Evolutionary conservation across 2,888 invertebrate species (phyloP), one percentile per base, ranked within the genome.

Genomic region (Helicoverpa assulta): DNA sequence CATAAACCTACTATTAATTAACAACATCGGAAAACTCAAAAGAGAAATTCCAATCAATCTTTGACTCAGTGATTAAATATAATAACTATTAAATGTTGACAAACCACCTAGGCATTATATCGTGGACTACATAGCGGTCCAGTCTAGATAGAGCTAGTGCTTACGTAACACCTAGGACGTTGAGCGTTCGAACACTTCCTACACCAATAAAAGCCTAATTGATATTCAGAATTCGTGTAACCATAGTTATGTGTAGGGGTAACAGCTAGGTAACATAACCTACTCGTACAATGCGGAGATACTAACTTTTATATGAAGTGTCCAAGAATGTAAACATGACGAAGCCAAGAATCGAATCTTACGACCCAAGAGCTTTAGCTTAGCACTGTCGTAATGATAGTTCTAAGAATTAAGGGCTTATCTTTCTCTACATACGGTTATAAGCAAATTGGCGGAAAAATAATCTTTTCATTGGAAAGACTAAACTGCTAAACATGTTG

Each of bases 51-150:
- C 73, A 53, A 57, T 73, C 66, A 61, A 29, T 51, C 52, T 21
- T 70, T 68, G 19, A 67, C 26, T 55, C 51, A 57, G 59, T 73
- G 62, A 81, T 78, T 78, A 76, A 73, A 53, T 72, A 73, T 81
- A 80, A 78, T 66, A 75, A 63, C 66, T 12, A 60, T 66, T 57
- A 53, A 50, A 29, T 29, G 61, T 68, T 73, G 79, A 55, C 77
- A 62, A 67, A 64, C 80, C 40, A 29, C 66, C 29, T 52, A 58
- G 40, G 29, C 67, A 52, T 70, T 66, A 76, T 37, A 53, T 67
- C 54, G 54, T 67, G 43, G 29, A 29, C 56, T 19, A 63, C 53
- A 65, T 57, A 68, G 43, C 64, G 16, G 52, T 43, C 63, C 61
- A 56, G 61, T 50, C 62, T 67, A 12, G 68, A 64, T 67, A 52